Evolutionary conservation across 2,113 vertebrate species (phyloP).

Genomic region (Columba janthina): DNA sequence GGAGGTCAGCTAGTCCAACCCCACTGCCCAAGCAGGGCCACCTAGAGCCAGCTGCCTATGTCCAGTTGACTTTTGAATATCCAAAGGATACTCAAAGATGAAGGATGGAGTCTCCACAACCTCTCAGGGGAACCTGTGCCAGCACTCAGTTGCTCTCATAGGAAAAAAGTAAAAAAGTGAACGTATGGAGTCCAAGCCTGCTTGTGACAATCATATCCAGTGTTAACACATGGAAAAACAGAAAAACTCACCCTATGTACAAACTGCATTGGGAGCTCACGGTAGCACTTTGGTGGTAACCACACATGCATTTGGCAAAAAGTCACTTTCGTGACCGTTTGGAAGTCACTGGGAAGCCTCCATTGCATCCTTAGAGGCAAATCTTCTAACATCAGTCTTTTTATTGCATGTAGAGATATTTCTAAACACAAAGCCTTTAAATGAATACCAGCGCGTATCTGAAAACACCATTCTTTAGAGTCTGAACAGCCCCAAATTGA

Average conservation of each 20-base stretch:
- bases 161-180: neutral
- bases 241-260: neutral
- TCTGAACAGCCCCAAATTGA: neutral
- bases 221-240: too few relatives aligned
- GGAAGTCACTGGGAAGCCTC: neutral
- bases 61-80: neutral
- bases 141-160: accelerated
- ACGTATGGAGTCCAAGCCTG: neutral
- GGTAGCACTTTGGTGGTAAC: accelerated
- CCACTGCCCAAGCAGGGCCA: neutral
- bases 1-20: neutral
- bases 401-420: neutral
- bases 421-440: neutral
- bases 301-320: accelerated
- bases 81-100: neutral
- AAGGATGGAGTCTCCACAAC: neutral
- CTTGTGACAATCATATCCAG: neutral
- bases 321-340: neutral
- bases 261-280: neutral
- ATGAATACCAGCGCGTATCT: neutral
- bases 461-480: neutral
- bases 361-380: neutral
- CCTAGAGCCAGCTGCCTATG: neutral
- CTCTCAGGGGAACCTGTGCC: neutral
- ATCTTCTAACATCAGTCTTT: neutral